Percentiles rank a stretch among this genome's conserved stretches.
phyloP scores from a whole-genome alignment of 2,888 invertebrate genomes.

The Ptychoptera albimana region DNA sequence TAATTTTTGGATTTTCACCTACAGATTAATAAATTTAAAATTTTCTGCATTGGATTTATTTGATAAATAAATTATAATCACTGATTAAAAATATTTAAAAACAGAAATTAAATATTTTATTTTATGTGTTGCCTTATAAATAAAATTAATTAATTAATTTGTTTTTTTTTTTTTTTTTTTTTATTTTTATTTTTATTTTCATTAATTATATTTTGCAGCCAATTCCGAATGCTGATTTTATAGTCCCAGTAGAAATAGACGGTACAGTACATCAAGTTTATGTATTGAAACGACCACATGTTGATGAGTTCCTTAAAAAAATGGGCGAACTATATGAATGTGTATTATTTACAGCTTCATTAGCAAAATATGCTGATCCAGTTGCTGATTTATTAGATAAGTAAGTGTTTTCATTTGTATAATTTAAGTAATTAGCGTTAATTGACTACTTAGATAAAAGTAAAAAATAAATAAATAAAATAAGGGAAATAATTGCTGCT shows the following conservation, averaged over 20 bases:
- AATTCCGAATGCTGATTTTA: slow-evolving; percentile 98
- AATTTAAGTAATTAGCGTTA: not conserved
- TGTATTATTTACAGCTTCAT: slow-evolving; percentile 96
- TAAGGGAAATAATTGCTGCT: not conserved
- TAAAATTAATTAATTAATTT: slow-evolving; percentile 2
- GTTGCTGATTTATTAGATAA: slow-evolving; percentile 94
- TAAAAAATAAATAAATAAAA: too few relatives aligned
- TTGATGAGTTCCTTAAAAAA: slow-evolving; percentile 94
- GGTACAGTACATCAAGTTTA: slow-evolving; percentile 97
- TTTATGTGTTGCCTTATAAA: too few relatives aligned
- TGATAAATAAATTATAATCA: too few relatives aligned
- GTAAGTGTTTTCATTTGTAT: slow-evolving; percentile 23
- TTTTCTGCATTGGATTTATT: too few relatives aligned
- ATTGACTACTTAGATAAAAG: not conserved
- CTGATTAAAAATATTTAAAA: not conserved
- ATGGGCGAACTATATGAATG: slow-evolving; percentile 99
- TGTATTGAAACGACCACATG: slow-evolving; percentile 97
- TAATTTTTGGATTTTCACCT: too few relatives aligned
- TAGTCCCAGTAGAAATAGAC: slow-evolving; percentile 99
- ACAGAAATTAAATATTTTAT: not conserved
- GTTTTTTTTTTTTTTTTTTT: slow-evolving; percentile 1
- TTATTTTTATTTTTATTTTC: slow-evolving; percentile 8
- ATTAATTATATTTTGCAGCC: too few relatives aligned
- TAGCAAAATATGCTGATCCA: slow-evolving; percentile 99
- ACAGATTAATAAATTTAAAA: too few relatives aligned